Percentiles rank a stretch among this genome's conserved stretches.
These are phyloP conservation scores for Scophthalmus maximus DNA, from an alignment of 2,113 vertebrate genomes.

Conservation along the genomic window DNA sequence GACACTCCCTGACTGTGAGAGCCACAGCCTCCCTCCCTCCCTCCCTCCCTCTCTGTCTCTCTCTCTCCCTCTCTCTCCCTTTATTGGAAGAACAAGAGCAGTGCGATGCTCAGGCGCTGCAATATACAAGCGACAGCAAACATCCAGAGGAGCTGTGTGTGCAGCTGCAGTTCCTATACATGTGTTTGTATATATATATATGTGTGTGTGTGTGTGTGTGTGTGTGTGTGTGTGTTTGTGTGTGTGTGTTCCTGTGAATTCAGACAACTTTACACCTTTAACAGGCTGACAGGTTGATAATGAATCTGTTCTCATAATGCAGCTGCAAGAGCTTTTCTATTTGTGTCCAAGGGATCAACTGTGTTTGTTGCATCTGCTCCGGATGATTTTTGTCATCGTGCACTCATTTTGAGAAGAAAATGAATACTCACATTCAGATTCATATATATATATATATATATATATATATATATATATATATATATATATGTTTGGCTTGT, in stretches of 20 bases:
- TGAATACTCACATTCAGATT: too few relatives aligned
- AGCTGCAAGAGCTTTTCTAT: background rate
- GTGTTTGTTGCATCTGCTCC: background rate
- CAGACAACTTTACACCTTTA: background rate
- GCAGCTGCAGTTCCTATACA: background rate
- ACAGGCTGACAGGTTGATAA: background rate
- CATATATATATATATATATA: too few relatives aligned
- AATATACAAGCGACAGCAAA: constrained; percentile 22
- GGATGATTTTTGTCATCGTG: background rate
- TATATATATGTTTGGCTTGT: too few relatives aligned
- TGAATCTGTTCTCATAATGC: background rate
- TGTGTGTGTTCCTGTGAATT: too few relatives aligned
- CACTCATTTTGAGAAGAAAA: background rate
- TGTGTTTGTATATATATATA: too few relatives aligned
- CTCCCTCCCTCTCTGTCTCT: background rate
- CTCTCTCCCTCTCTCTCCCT: constrained; percentile 24
- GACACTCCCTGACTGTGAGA: constrained; percentile 57
- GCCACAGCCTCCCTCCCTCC: constrained; percentile 41
- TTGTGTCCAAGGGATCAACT: background rate
- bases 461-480: too few relatives aligned
- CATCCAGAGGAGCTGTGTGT: background rate
- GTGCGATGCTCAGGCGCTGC: constrained; percentile 25
- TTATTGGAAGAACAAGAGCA: constrained; percentile 50
- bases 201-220: too few relatives aligned
- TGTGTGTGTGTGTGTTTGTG: too few relatives aligned